Percentiles rank a stretch among this genome's conserved stretches.
Conservation (phyloP, 2,113 vertebrate genomes). For the Alces alces region DNA sequence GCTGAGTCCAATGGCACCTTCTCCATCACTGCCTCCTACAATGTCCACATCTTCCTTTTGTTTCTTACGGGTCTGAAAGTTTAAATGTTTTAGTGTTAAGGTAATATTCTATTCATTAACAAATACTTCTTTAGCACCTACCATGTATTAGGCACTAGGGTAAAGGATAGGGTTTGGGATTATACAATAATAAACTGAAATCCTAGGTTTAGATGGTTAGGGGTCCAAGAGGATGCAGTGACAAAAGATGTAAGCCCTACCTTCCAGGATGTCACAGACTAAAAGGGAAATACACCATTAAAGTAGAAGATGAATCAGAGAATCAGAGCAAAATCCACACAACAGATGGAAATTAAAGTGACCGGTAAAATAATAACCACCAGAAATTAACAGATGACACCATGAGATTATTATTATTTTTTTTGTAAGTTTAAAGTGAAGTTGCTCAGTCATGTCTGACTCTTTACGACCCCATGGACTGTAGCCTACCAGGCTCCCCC, state of each 20-base stretch:
- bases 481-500: too few species aligned
- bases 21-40: slow-evolving; percentile 82
- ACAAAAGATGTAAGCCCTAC: not conserved
- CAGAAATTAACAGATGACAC: not conserved
- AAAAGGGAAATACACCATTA: not conserved
- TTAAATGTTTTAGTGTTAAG: slow-evolving; percentile 23
- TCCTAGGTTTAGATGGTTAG: not conserved
- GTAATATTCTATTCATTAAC: slow-evolving; percentile 22
- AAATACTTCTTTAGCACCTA: not conserved
- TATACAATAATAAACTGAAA: not conserved
- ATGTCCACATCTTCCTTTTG: slow-evolving; percentile 91
- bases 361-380: not conserved
- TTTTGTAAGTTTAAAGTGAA: too few species aligned
- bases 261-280: not conserved
- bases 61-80: slow-evolving; percentile 88
- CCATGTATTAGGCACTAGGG: not conserved
- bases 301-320: not conserved
- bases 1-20: slow-evolving; percentile 80
- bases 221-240: not conserved
- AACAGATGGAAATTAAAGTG: not conserved
- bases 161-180: not conserved
- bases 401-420: not conserved
- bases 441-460: too few species aligned
- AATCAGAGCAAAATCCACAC: not conserved
- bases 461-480: too few species aligned